These are phyloP conservation scores for Dinothrombium tinctorium DNA, from an alignment of 1,140 invertebrate species.

Conservation along the genomic window DNA sequence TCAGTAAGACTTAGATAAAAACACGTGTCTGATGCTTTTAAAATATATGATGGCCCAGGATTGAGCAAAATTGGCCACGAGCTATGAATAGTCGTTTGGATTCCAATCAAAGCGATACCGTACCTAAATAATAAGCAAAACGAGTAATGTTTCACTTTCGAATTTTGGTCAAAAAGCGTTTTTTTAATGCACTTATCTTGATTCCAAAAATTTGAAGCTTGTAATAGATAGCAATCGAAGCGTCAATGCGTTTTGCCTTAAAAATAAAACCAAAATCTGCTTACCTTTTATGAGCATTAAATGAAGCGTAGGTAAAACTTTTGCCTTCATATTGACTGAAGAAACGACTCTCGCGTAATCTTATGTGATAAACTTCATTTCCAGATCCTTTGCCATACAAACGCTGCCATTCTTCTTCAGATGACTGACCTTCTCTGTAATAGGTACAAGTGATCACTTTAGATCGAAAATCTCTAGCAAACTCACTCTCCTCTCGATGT, in stretches of 20 bases:
- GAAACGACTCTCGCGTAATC: slow-evolving; percentile 76
- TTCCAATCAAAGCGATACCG: slow-evolving; percentile 80
- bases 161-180: no score
- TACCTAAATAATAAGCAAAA: no score
- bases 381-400: slow-evolving; percentile 90
- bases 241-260: slow-evolving; percentile 3
- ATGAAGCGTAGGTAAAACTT: slow-evolving; percentile 93
- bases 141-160: no score
- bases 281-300: slow-evolving; percentile 91
- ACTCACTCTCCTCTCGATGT: slow-evolving; percentile 77
- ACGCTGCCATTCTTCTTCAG: slow-evolving; percentile 79
- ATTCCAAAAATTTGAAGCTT: no score
- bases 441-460: not conserved
- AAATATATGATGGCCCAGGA: slow-evolving; percentile 62
- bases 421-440: slow-evolving; percentile 77
- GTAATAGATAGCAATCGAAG: no score
- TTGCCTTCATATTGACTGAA: slow-evolving; percentile 96
- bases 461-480: no score
- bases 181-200: no score
- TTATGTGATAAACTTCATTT: slow-evolving; percentile 96
- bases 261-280: slow-evolving; percentile 16
- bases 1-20: slow-evolving; percentile 98
- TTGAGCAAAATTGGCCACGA: slow-evolving; percentile 69
- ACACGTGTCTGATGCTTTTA: slow-evolving; percentile 78
- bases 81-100: slow-evolving; percentile 64